Percentiles rank a stretch among this genome's conserved stretches.
Conservation (phyloP, 2,113 vertebrate genomes). For the Myotis lucifugus region DNA sequence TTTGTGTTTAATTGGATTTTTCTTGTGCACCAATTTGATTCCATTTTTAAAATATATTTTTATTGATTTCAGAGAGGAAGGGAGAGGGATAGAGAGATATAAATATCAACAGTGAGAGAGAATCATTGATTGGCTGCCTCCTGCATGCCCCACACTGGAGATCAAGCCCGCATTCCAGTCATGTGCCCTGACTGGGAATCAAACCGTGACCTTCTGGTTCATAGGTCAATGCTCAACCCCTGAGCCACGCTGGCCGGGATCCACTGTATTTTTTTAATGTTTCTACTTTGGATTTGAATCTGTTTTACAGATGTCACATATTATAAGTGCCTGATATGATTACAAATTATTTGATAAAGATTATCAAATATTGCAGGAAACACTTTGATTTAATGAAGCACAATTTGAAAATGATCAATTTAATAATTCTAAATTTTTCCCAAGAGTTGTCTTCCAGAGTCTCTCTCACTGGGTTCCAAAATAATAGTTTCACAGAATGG, state of each 20-base stretch:
- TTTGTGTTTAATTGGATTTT: neutral
- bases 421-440: neutral
- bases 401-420: neutral
- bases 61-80: no score
- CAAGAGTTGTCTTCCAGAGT: neutral
- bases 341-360: neutral
- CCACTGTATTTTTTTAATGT: neutral
- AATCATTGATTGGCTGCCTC: no score
- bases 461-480: neutral
- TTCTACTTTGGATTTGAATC: slow-evolving; percentile 3
- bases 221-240: no score
- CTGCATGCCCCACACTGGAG: no score
- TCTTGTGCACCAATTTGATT: neutral
- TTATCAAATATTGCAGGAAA: slow-evolving; percentile 49
- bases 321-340: slow-evolving; percentile 3
- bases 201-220: no score
- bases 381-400: neutral
- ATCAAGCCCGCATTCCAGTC: no score
- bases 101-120: no score
- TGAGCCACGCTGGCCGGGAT: no score
- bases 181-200: no score
- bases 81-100: no score
- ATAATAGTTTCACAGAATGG: slow-evolving; percentile 23
- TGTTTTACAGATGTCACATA: slow-evolving; percentile 30
- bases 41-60: neutral